Conservation (phyloP, 2,797 vertebrate species). For the Balearica regulorum region DNA sequence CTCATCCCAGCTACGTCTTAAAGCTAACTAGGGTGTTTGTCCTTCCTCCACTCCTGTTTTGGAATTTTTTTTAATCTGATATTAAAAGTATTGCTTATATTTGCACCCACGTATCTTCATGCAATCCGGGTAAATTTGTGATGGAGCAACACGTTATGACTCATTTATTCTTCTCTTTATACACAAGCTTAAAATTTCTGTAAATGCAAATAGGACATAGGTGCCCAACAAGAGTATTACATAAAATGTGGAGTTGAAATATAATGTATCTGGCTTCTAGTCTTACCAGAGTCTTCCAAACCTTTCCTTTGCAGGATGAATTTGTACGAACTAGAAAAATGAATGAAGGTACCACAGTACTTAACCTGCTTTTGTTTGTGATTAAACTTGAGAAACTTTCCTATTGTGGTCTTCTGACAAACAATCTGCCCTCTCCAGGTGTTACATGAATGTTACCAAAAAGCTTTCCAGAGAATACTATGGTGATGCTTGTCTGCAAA, state of each 20-base stretch:
- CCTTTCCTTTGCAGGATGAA: background rate
- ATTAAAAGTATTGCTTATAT: background rate
- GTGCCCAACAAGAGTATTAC: background rate
- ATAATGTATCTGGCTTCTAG: background rate
- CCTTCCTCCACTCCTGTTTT: background rate
- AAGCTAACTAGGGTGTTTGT: background rate
- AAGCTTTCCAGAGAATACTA: background rate
- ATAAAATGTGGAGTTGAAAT: background rate
- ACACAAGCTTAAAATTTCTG: background rate
- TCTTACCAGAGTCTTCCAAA: background rate
- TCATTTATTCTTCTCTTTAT: background rate
- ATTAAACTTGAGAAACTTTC: background rate
- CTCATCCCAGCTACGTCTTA: background rate
- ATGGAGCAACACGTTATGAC: background rate
- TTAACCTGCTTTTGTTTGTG: background rate
- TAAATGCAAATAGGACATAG: background rate
- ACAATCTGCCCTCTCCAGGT: background rate
- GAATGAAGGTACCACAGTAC: background rate
- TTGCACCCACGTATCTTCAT: background rate
- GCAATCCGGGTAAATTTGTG: background rate
- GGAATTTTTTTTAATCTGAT: background rate
- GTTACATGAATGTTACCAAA: rapidly evolving
- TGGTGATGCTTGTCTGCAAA: background rate
- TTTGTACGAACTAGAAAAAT: background rate
- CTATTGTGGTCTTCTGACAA: background rate